phyloP scores from a whole-genome alignment of 2,888 invertebrate genomes.

The Metellina segmentata region DNA sequence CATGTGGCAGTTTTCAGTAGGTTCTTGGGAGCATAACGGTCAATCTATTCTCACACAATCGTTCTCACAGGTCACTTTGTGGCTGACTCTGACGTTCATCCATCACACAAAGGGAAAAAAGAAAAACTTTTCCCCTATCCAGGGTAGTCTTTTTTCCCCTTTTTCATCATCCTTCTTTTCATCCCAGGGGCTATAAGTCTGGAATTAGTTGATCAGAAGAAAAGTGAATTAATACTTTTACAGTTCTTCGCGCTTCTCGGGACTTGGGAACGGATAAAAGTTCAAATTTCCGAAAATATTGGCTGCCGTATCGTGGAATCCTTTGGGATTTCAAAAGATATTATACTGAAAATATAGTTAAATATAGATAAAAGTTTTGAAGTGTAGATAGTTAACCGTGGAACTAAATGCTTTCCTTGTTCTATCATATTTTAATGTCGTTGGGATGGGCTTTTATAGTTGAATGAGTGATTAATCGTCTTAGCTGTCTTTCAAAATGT shows the following conservation, averaged over 20 bases:
- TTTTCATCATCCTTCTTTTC: constrained; percentile 48
- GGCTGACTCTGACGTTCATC: constrained; percentile 68
- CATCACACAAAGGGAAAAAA: constrained; percentile 45
- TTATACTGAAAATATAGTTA: background rate
- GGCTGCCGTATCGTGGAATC: background rate
- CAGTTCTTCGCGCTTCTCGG: background rate
- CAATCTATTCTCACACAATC: constrained; percentile 73
- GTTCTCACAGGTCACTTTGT: constrained; percentile 72
- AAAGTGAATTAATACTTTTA: constrained; percentile 61
- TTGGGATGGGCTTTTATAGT: background rate
- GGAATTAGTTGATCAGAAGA: constrained; percentile 53
- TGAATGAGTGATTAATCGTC: background rate
- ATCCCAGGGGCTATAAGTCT: constrained; percentile 36
- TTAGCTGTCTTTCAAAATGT: background rate
- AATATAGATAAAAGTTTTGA: background rate
- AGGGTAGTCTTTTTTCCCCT: constrained; percentile 23
- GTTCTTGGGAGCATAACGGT: constrained; percentile 22
- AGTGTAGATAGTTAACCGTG: background rate
- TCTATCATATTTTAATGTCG: background rate
- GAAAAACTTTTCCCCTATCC: constrained; percentile 47
- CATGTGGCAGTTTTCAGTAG: background rate
- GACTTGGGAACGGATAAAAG: constrained; percentile 32
- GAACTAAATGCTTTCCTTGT: background rate
- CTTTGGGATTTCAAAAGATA: background rate
- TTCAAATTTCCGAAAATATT: constrained; percentile 5